These are phyloP conservation scores for Drosophila sechellia DNA, from an alignment of 1,140 invertebrate species.

Conservation along the genomic window DNA sequence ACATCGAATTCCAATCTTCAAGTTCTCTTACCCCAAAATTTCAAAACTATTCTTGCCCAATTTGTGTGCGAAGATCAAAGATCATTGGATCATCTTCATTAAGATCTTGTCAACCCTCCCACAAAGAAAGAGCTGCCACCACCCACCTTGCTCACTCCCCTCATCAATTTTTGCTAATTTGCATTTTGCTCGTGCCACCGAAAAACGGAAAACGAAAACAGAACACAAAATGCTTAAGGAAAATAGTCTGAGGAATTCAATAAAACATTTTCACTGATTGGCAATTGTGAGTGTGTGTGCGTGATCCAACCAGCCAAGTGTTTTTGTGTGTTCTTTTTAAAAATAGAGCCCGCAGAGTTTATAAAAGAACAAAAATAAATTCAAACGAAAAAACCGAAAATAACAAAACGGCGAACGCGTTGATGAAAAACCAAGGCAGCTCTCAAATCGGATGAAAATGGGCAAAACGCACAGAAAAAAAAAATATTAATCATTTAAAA, in stretches of 20 bases:
- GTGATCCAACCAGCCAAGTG: conserved; percentile 26
- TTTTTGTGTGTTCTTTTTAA: conserved; percentile 47
- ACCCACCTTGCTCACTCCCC: not conserved
- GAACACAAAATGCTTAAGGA: conserved; percentile 20
- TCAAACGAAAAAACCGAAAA: conserved; percentile 78
- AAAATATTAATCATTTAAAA: not conserved
- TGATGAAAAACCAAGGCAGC: conserved; percentile 43
- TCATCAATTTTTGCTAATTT: conserved; percentile 56
- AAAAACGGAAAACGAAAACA: conserved; percentile 28
- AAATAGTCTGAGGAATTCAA: conserved; percentile 38
- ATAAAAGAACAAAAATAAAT: conserved; percentile 79
- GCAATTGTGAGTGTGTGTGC: conserved; percentile 31
- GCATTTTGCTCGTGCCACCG: conserved; percentile 69
- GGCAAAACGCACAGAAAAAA: conserved; percentile 10
- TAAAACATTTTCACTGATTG: conserved; percentile 61
- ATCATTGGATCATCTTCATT: conserved; percentile 54
- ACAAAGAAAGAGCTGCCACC: not conserved
- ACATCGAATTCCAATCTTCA: conserved; percentile 8
- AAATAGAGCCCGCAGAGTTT: conserved; percentile 79
- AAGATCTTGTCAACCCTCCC: conserved; percentile 41
- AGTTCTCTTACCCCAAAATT: not conserved
- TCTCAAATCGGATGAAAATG: conserved; percentile 36
- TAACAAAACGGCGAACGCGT: conserved; percentile 68
- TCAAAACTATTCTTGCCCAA: conserved; percentile 21
- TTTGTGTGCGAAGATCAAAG: conserved; percentile 49